Percentiles rank a stretch among this genome's conserved stretches.
Evolutionary conservation across 2,113 vertebrate species (phyloP).

Genomic region (Chinchilla lanigera): DNA sequence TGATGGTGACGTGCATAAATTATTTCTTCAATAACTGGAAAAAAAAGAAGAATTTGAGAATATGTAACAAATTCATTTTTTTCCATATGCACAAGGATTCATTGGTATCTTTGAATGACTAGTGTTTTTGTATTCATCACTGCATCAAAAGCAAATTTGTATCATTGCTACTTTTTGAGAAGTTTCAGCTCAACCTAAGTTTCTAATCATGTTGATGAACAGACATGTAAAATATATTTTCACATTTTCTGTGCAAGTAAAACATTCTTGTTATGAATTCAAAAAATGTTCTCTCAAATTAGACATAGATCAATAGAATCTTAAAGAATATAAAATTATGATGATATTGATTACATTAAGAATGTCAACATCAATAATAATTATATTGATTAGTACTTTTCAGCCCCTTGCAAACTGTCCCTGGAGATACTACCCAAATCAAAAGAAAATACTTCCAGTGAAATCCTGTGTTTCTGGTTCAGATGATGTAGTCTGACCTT

Average conservation of each 20-base stretch:
- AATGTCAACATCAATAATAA: not conserved
- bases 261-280: not conserved
- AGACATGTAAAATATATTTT: not conserved
- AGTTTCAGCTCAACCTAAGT: not conserved
- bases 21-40: not conserved
- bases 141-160: not conserved
- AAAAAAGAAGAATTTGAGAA: not conserved
- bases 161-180: not conserved
- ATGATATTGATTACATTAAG: conserved; percentile 10
- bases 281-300: not conserved
- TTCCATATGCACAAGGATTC: not conserved
- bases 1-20: not conserved
- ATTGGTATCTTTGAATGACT: not conserved
- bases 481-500: not conserved
- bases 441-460: not conserved
- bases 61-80: not conserved
- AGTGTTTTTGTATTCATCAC: not conserved
- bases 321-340: not conserved
- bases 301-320: not conserved
- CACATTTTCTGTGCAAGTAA: not conserved
- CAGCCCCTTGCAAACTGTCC: not conserved
- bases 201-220: not conserved
- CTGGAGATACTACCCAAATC: not conserved
- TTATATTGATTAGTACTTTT: not conserved
- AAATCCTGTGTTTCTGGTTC: not conserved